Evolutionary conservation across 1,140 invertebrate species (phyloP).

Genomic region (Portunus trituberculatus): DNA sequence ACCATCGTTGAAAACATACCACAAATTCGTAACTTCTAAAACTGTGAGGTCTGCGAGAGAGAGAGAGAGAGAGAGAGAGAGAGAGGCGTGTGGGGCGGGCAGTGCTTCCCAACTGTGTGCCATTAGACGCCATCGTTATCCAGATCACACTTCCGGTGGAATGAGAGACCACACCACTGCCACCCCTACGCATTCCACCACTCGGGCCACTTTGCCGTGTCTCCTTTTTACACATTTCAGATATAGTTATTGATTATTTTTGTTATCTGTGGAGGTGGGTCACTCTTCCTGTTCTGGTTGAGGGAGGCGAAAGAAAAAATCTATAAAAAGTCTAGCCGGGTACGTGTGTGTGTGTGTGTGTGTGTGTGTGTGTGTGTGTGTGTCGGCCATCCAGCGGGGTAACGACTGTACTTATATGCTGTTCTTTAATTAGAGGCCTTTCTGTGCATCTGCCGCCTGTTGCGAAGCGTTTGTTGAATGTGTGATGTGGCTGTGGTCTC

Average conservation of each 20-base stretch:
- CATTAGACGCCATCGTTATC: neutral
- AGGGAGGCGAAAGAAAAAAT: no score
- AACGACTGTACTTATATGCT: neutral
- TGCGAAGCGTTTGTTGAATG: neutral
- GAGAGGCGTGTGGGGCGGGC: neutral
- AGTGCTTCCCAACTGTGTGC: neutral
- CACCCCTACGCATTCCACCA: neutral
- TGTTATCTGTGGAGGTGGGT: neutral
- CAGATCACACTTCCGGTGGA: constrained; percentile 17
- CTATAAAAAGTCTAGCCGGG: no score
- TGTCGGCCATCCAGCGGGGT: no score
- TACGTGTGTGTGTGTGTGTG: neutral
- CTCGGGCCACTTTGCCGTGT: neutral
- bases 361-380: neutral
- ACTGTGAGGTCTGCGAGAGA: neutral
- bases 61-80: constrained; percentile 6
- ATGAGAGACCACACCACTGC: neutral
- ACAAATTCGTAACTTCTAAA: no score
- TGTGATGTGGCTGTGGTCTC: no score
- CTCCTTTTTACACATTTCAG: neutral
- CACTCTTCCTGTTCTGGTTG: neutral
- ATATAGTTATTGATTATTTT: neutral
- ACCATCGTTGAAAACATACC: no score
- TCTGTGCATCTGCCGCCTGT: neutral
- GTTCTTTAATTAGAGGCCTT: neutral